Base-by-base conservation (phyloP, 2,888 invertebrate species). In the Lagria hirta region DNA sequence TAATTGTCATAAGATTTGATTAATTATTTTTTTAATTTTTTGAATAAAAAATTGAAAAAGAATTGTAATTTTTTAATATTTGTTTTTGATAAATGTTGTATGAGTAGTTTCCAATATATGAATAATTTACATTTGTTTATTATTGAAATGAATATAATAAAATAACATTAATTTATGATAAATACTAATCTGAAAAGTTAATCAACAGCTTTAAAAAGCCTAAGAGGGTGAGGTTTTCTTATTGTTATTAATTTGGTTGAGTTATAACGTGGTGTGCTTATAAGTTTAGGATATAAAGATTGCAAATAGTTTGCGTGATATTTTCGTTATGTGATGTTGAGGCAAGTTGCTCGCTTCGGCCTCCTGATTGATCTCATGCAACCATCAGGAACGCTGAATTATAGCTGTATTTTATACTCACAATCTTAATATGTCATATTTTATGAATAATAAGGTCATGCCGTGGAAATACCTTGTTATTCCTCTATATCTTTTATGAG, bases 361-460 rank as follows among this genome's bases (percentile, higher is more conserved):
- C 51, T 56, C 55, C 58, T 58, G 58, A 58, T 58, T 58, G 58
- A 58, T 58, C 58, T 58, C 40, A 41, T 42, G 40, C 44, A 43
- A 28, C 53, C 49, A 54, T 58, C 58, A 58, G 55, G 58, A 58
- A 58, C 56, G 41, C 49, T 52, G 48, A 54, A 53, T 58, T 56
- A 55, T 55, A 55, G 51, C 54, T 49, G 48, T 54, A 52, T 58
- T 56, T 58, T 53, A 58, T 57, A 51, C 24, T 36, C 49, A 41
- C 43, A 56, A 56, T 55, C 58, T 58, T 28, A 56, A 51, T 55
- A 54, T 58, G 58, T 58, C 58, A 56, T 58, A 54, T 49, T 41
- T 48, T 51, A 49, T 58, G 55, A 54, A 55, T 55, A 57, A 57
- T 55, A 57, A 57, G 57, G 55, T 54, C 57, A 51, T 55, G 57